Base-by-base conservation (phyloP, 53 echinoderm and acorn worm species). In the Holothuria scabra region DNA sequence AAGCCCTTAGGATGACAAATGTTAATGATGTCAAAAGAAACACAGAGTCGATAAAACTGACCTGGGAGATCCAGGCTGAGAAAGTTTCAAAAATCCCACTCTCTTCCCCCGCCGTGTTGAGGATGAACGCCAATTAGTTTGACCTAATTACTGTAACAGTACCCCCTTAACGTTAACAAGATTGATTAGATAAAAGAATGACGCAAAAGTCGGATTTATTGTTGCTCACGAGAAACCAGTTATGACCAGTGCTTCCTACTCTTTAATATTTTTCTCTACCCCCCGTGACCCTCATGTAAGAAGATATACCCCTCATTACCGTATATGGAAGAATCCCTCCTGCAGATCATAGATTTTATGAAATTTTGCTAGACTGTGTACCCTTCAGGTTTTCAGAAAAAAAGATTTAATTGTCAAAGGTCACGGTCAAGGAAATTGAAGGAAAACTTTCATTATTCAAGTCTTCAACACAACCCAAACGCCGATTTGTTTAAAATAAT, bases 131-230 rank as follows among this genome's bases (percentile, higher is more conserved):
- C 38, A 69, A 69, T 69, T 69, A 69, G 30, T 19, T 41, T 69
- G 69, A 69, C 69, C 69, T 69, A 69, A 69, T 69, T 69, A 69
- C 34, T 69, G 69, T 69, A 69, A 69, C 69, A 32, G 34, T 69
- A 69, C 30, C 9, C 69, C 35, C 21, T 33, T 22, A 72, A 6
- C 37, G 26, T 23, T 44, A 72, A 7, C 11, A 46, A 44, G 25
- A 72, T 21, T 72, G 44, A 72, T 72, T 46, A 72, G 5, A 48
- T 12, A 72, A n/a, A 48, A 44, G 44, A 72, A 72, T 72, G 44
- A 48, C 72, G 44, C 48, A 72, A 72, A 72, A 72, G 44, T 72
- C 48, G 46, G 23, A 72, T 44, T 37, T 24, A 72, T 72, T 24
- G 48, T 25, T 46, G 18, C 44, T 46, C 44, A 20, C 4, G 16